Percentiles rank a stretch among this genome's conserved stretches.
Evolutionary conservation across 2,888 invertebrate species (phyloP).

Genomic region (Mamestra brassicae): DNA sequence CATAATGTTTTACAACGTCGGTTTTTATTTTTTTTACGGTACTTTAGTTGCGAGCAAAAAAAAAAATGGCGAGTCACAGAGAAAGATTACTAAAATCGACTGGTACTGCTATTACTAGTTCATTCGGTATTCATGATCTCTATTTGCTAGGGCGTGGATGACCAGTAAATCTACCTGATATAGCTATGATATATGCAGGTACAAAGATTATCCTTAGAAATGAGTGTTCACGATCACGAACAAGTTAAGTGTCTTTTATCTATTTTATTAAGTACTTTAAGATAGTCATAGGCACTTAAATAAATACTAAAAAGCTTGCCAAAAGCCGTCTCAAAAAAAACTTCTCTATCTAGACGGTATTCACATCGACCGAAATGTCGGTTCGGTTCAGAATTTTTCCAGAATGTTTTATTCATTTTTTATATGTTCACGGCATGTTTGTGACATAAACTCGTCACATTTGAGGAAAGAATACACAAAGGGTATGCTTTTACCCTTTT

Average conservation of each 20-base stretch:
- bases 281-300: neutral
- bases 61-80: neutral
- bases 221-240: neutral
- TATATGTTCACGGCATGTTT: conserved; percentile 14
- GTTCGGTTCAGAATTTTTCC: conserved; percentile 5
- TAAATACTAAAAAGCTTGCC: neutral
- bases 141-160: neutral
- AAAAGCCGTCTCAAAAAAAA: neutral
- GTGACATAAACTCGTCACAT: conserved; percentile 40
- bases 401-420: conserved; percentile 32
- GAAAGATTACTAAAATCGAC: neutral
- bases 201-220: neutral
- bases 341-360: neutral
- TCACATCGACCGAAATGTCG: neutral
- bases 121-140: neutral
- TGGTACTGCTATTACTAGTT: neutral
- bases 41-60: neutral
- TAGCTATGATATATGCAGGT: too few relatives aligned
- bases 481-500: conserved; percentile 27
- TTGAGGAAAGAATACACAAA: conserved; percentile 22
- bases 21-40: neutral
- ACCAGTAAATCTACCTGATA: conserved; percentile 1
- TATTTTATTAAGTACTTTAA: conserved; percentile 12
- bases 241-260: neutral
- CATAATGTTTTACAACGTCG: neutral